Conservation (phyloP, 2,113 vertebrate genomes). For the Motacilla alba region DNA sequence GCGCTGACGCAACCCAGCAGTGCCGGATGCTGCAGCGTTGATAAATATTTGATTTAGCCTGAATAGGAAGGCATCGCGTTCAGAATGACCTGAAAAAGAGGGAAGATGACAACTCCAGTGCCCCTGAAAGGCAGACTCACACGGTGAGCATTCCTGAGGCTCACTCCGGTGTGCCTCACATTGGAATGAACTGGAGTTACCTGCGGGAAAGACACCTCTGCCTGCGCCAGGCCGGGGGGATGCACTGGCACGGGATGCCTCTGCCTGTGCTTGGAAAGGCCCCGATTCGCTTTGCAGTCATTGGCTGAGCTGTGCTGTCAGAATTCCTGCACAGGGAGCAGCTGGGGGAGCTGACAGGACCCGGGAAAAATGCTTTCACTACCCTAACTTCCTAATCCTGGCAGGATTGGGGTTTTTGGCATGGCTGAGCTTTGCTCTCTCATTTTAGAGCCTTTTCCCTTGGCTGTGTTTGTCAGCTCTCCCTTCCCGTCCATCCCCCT, state of each 20-base stretch:
- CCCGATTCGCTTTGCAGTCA: rapidly evolving
- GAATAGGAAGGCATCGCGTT: neutral
- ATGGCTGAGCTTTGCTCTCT: neutral
- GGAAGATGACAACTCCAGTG: neutral
- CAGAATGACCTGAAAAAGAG: neutral
- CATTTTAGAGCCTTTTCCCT: neutral
- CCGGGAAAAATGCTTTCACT: neutral
- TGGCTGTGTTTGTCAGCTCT: neutral
- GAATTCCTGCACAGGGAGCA: neutral
- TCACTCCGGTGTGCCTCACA: neutral
- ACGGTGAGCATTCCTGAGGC: neutral
- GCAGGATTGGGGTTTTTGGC: neutral
- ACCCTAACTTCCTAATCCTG: neutral
- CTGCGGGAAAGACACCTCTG: neutral
- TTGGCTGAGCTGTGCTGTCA: rapidly evolving
- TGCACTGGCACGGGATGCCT: neutral
- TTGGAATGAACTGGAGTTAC: neutral
- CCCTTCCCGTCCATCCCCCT: neutral
- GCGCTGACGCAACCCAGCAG: neutral
- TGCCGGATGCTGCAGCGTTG: neutral
- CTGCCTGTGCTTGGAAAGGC: neutral
- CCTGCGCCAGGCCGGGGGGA: rapidly evolving
- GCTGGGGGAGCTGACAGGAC: neutral
- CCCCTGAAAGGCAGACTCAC: neutral
- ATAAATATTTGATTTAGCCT: conserved; percentile 31